Conservation (phyloP, 2,113 vertebrate genomes). For the Damaliscus lunatus region DNA sequence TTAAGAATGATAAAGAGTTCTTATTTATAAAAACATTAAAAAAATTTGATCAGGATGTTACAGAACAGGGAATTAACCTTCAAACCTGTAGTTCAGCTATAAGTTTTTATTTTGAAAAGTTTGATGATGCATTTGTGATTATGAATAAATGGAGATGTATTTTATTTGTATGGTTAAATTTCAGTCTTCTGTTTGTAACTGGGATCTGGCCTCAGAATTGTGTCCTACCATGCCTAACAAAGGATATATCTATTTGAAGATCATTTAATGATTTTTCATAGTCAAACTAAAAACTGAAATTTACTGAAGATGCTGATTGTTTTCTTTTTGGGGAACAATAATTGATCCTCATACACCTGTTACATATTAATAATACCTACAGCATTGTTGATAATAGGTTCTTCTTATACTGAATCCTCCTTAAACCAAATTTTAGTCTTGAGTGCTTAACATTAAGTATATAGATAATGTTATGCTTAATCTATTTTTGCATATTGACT, state of each 20-base stretch:
- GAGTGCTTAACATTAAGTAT: background rate
- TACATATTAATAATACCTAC: background rate
- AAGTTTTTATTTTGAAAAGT: slow-evolving; percentile 19
- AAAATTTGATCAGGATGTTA: background rate
- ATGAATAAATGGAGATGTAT: background rate
- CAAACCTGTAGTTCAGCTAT: background rate
- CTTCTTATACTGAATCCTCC: background rate
- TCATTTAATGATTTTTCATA: background rate
- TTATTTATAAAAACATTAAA: background rate
- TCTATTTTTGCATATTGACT: background rate
- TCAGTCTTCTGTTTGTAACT: slow-evolving; percentile 14
- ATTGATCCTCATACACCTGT: background rate
- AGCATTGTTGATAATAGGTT: slow-evolving; percentile 15
- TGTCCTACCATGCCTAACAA: background rate
- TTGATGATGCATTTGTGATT: slow-evolving; percentile 2
- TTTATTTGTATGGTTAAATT: background rate
- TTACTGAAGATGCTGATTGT: background rate
- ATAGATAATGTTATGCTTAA: background rate
- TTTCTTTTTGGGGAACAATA: background rate
- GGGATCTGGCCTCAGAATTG: background rate
- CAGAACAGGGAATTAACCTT: background rate
- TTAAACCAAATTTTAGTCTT: slow-evolving; percentile 39
- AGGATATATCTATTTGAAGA: background rate
- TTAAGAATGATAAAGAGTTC: background rate
- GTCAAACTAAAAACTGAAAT: slow-evolving; percentile 14